These are phyloP conservation scores for Yponomeuta plumbellus DNA, from an alignment of 2,888 invertebrate species.

Conservation along the genomic window DNA sequence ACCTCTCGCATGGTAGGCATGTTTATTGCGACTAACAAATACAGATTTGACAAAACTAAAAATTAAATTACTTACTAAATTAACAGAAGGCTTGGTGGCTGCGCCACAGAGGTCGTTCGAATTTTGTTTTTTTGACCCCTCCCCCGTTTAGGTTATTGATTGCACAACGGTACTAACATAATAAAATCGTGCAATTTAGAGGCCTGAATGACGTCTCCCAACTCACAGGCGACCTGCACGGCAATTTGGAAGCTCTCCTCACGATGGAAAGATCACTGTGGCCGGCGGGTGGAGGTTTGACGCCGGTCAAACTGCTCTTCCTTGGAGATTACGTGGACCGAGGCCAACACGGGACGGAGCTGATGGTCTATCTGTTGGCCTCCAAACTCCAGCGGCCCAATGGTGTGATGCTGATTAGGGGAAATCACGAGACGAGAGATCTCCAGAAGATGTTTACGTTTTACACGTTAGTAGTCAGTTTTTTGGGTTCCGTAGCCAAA, in stretches of 20 bases:
- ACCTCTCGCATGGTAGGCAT: too few relatives aligned
- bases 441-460: slow-evolving; percentile 86
- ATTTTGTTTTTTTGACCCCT: too few relatives aligned
- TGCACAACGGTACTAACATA: too few relatives aligned
- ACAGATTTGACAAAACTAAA: too few relatives aligned
- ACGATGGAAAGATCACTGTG: slow-evolving; percentile 83
- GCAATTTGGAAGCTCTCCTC: slow-evolving; percentile 81
- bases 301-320: slow-evolving; percentile 80
- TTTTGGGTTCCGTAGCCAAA: too few relatives aligned
- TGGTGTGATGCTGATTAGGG: slow-evolving; percentile 80
- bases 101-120: too few relatives aligned
- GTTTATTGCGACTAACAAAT: too few relatives aligned
- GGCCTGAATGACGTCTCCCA: not conserved
- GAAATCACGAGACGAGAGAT: slow-evolving; percentile 85
- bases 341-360: slow-evolving; percentile 81
- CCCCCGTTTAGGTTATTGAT: too few relatives aligned
- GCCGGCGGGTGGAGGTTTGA: slow-evolving; percentile 80
- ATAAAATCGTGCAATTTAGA: too few relatives aligned
- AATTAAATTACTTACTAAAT: too few relatives aligned
- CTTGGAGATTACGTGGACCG: slow-evolving; percentile 88
- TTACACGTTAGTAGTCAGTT: slow-evolving; percentile 66
- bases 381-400: slow-evolving; percentile 81
- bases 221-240: slow-evolving; percentile 82
- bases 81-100: too few relatives aligned
- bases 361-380: slow-evolving; percentile 81